Evolutionary conservation across 2,797 vertebrate species (phyloP).

Genomic region (Acipenser oxyrinchus): DNA sequence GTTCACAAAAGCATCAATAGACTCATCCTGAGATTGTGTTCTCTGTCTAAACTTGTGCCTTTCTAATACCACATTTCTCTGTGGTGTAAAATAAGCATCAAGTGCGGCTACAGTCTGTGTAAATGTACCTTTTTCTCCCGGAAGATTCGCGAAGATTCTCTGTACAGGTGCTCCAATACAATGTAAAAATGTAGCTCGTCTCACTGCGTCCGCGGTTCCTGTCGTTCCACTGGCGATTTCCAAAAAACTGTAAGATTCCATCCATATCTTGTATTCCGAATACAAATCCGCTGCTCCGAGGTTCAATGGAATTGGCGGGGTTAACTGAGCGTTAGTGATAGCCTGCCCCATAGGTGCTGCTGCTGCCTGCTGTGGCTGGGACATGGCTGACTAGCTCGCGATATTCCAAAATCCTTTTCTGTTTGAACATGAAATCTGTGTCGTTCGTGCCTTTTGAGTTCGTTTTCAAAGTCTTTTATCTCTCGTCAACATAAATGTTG

Average conservation of each 20-base stretch:
- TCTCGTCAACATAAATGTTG: conserved; percentile 6
- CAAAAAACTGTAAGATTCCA: conserved; percentile 16
- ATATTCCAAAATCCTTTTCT: not conserved
- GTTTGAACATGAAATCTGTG: not conserved
- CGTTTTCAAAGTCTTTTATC: not conserved
- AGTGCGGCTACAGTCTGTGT: conserved; percentile 11
- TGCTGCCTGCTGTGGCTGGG: not conserved
- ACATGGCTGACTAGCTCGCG: not conserved
- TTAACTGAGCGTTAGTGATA: not conserved
- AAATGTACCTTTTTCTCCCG: conserved; percentile 14
- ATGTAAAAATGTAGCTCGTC: conserved; percentile 8
- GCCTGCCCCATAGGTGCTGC: not conserved
- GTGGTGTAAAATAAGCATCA: conserved; percentile 16
- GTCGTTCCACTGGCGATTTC: conserved; percentile 13
- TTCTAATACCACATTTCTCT: conserved; percentile 14
- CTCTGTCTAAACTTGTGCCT: conserved; percentile 19
- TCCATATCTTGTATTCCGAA: conserved; percentile 16
- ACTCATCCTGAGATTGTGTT: conserved; percentile 18
- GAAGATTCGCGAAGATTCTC: conserved; percentile 13
- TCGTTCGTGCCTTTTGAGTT: not conserved
- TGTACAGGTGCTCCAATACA: conserved; percentile 16
- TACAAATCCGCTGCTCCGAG: conserved; percentile 8
- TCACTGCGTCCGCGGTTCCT: not conserved
- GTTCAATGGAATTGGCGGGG: conserved; percentile 7
- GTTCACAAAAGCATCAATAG: conserved; percentile 12